Evolutionary conservation across 2,797 vertebrate species (phyloP).

Genomic region (Halcyon leucocephala): DNA sequence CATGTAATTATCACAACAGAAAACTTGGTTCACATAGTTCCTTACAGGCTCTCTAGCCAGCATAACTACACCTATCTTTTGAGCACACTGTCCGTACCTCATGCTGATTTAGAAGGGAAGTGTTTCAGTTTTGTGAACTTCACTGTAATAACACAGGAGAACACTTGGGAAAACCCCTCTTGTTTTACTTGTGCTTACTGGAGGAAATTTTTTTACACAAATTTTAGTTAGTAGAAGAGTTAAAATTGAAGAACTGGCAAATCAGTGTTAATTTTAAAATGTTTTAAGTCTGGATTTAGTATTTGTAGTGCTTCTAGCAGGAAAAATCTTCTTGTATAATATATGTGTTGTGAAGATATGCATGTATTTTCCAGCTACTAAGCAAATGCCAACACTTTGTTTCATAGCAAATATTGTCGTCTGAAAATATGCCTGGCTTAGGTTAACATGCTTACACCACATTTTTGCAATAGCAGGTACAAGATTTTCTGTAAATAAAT

Average conservation of each 20-base stretch:
- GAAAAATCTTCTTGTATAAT: neutral
- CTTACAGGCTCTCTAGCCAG: neutral
- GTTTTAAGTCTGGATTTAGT: neutral
- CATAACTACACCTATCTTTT: neutral
- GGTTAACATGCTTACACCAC: neutral
- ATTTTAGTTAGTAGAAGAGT: neutral
- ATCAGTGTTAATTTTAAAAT: neutral
- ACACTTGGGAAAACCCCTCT: neutral
- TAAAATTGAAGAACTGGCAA: neutral
- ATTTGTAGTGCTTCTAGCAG: neutral
- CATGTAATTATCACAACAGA: neutral
- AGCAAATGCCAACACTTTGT: rapidly evolving
- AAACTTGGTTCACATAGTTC: neutral
- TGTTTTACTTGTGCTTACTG: neutral
- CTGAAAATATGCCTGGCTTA: neutral
- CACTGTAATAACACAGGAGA: neutral
- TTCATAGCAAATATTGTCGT: constrained; percentile 1
- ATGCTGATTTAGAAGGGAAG: neutral
- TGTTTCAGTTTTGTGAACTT: neutral
- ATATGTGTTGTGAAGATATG: rapidly evolving
- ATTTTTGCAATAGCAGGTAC: neutral
- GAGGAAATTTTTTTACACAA: neutral
- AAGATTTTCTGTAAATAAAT: constrained; percentile 55
- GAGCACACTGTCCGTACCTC: neutral
- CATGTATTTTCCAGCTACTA: neutral